Evolutionary conservation across 2,113 vertebrate genomes (phyloP).

Genomic region (Mesocricetus auratus): DNA sequence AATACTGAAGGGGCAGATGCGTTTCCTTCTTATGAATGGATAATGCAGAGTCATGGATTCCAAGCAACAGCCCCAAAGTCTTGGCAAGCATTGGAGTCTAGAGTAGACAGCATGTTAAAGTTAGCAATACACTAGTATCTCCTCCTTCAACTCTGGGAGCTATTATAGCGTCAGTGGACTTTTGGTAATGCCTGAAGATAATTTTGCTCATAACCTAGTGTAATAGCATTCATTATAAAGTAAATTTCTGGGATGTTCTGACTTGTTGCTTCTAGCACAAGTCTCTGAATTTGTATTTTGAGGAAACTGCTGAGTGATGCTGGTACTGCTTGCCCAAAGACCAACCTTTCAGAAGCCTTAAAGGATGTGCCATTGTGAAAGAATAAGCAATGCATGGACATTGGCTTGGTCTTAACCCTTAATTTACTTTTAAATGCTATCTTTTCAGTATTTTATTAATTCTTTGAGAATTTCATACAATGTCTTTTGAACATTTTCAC

Average conservation of each 20-base stretch:
- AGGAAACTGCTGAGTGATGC: not conserved
- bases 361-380: not conserved
- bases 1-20: not conserved
- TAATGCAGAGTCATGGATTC: not conserved
- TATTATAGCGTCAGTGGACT: not conserved
- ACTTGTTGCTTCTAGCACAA: not conserved
- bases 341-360: not conserved
- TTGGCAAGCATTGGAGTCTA: not conserved
- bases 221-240: not conserved
- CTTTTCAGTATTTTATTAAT: not conserved
- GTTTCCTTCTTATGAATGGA: not conserved
- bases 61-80: not conserved
- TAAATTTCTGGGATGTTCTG: not conserved
- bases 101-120: not conserved
- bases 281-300: conserved; percentile 35
- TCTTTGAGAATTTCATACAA: not conserved
- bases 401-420: not conserved
- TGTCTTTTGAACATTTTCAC: not conserved
- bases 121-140: not conserved
- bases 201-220: not conserved
- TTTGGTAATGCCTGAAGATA: conserved; percentile 29
- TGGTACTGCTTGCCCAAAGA: not conserved
- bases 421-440: not conserved
- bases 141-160: not conserved
- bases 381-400: not conserved